Base-by-base conservation (phyloP, 1,140 invertebrate genomes). In the Ceratina japonica region DNA sequence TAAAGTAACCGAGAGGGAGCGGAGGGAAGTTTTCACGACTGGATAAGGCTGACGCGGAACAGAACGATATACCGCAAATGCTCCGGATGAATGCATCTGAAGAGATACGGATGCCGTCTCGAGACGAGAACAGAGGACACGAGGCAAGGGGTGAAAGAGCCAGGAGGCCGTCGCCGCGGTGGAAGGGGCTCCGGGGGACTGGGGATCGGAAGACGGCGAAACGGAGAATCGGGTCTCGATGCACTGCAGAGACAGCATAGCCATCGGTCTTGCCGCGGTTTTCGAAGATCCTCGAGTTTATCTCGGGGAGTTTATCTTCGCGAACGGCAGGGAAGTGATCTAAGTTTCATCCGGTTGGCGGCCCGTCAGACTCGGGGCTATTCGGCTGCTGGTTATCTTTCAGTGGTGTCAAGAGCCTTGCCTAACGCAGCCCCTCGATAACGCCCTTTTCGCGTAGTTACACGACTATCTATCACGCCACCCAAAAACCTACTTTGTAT, bases 191-290 rank as follows among this genome's bases (percentile, higher is more conserved):
- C 52, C n/a, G n/a, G n/a, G 18, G 10, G 54, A 7, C 54, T 16
- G 79, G 65, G 44, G 68, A 59, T 59, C 65, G 64, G 51, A 75
- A 52, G 56, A 51, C 68, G 74, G 54, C 65, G 78, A 86, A 83
- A 75, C 80, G 75, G 80, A 66, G 74, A 84, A 84, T 87, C 80
- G 79, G 68, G 85, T 54, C 82, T 78, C 82, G 85, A 88, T 87
- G 81, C 83, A 80, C 73, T 76, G 72, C 82, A 66, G 86, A 82
- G 87, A 86, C 84, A 82, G 79, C 73, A 59, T 79, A 81, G 81
- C 81, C 87, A 89, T 89, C 87, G 87, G 84, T 89, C 88, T 89
- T 89, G 75, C 79, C 79, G 83, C 75, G 88, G 84, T 88, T 88
- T 87, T 87, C 87, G 71, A 78, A 75, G 86, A 89, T 87, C 86